These are phyloP conservation scores for Nomada ruficornis DNA, from an alignment of 2,888 invertebrate species.

Conservation along the genomic window DNA sequence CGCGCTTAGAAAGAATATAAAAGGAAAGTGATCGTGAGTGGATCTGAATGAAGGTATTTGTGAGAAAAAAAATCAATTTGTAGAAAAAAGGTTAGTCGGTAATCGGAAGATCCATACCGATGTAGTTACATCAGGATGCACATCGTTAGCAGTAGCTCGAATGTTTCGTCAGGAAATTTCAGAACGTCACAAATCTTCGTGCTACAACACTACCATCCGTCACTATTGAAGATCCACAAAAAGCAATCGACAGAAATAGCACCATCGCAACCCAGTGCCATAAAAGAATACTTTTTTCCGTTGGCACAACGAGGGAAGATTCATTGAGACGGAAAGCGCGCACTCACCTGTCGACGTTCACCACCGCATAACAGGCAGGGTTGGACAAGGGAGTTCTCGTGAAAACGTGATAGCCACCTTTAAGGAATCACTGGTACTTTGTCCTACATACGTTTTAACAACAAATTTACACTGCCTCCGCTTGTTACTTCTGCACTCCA, in stretches of 20 bases:
- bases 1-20: constrained; percentile 21
- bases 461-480: constrained; percentile 45
- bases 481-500: constrained; percentile 46
- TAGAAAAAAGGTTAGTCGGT: constrained; percentile 50
- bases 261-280: constrained; percentile 41
- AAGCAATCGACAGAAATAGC: constrained; percentile 40
- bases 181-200: constrained; percentile 41
- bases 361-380: constrained; percentile 79
- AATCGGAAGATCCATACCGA: constrained; percentile 58
- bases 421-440: constrained; percentile 36
- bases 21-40: constrained; percentile 12
- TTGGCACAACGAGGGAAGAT: constrained; percentile 39
- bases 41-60: constrained; percentile 31
- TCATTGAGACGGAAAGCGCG: constrained; percentile 45
- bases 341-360: constrained; percentile 77
- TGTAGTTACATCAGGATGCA: constrained; percentile 64
- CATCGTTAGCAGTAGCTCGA: constrained; percentile 50
- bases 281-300: constrained; percentile 42
- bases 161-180: constrained; percentile 50
- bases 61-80: constrained; percentile 26
- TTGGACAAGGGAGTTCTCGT: constrained; percentile 62
- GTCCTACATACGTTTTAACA: constrained; percentile 57
- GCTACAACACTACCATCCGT: constrained; percentile 46
- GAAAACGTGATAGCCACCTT: constrained; percentile 61
- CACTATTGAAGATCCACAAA: constrained; percentile 40